phyloP scores from a whole-genome alignment of 2,888 invertebrate genomes.

The Gerris lacustris region DNA sequence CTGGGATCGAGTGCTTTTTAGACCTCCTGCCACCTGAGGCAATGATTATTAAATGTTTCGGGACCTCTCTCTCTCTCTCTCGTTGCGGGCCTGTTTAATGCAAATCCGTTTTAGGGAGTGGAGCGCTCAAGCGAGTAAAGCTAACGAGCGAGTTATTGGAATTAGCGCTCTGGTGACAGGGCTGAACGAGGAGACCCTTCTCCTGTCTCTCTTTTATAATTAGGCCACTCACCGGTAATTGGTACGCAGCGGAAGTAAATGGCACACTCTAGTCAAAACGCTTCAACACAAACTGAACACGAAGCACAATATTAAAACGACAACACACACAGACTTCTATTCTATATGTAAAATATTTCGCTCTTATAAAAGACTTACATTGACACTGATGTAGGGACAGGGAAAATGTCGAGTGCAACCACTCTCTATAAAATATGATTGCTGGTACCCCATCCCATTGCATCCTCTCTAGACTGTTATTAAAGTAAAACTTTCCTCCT shows the following conservation, averaged over 20 bases:
- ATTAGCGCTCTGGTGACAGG: neutral
- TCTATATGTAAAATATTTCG: too few species aligned
- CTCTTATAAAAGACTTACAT: too few species aligned
- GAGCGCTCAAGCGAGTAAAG: neutral
- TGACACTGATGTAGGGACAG: too few species aligned
- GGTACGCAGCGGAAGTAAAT: neutral
- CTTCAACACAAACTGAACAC: neutral
- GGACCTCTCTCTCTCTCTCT: neutral
- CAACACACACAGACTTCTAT: too few species aligned
- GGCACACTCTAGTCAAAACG: neutral
- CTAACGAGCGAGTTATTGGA: slow-evolving; percentile 5
- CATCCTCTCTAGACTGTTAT: too few species aligned
- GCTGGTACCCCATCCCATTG: too few species aligned
- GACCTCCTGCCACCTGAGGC: neutral
- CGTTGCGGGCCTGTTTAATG: neutral
- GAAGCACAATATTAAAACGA: too few species aligned
- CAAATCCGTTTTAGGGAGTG: neutral
- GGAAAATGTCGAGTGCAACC: too few species aligned
- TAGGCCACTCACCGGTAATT: neutral
- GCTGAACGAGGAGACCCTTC: neutral
- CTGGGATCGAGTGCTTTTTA: neutral
- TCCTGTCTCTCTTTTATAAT: slow-evolving; percentile 3
- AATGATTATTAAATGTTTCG: slow-evolving; percentile 5
- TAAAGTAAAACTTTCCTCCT: too few species aligned
- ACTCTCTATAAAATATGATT: too few species aligned